phyloP scores from a whole-genome alignment of 2,888 invertebrate genomes.

The Tachystola acroxantha region DNA sequence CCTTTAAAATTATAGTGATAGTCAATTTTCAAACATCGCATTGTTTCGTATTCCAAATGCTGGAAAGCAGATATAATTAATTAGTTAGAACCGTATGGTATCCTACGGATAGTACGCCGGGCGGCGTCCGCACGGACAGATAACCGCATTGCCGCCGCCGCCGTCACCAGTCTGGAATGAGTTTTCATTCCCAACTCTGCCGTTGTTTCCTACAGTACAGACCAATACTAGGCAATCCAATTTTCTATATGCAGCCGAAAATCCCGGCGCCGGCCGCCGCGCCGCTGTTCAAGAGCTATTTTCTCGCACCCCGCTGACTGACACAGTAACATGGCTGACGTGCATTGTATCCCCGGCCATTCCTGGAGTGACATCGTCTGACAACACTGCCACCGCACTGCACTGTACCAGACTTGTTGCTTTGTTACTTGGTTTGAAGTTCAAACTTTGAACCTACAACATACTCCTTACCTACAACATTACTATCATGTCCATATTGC shows the following conservation, averaged over 20 bases:
- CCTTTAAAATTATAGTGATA: too few relatives aligned
- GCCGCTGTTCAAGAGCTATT: slow-evolving; percentile 36
- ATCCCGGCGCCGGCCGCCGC: slow-evolving; percentile 24
- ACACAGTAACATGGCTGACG: slow-evolving; percentile 33
- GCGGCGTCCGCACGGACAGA: too few relatives aligned
- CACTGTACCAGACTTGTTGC: slow-evolving; percentile 45
- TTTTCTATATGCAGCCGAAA: slow-evolving; percentile 51
- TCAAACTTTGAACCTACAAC: too few relatives aligned
- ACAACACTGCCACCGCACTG: slow-evolving; percentile 30
- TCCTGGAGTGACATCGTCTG: slow-evolving; percentile 38
- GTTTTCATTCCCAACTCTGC: slow-evolving; percentile 41
- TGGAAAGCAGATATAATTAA: too few relatives aligned
- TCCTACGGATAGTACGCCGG: neutral
- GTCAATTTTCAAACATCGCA: too few relatives aligned
- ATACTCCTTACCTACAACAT: too few relatives aligned
- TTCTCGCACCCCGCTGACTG: slow-evolving; percentile 33
- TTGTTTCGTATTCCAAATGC: too few relatives aligned
- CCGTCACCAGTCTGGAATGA: slow-evolving; percentile 23
- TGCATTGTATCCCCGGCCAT: slow-evolving; percentile 45
- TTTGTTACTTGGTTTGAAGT: slow-evolving; percentile 25
- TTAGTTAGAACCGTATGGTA: neutral
- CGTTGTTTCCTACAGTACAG: slow-evolving; percentile 33
- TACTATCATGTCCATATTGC: too few relatives aligned
- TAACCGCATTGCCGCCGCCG: neutral
- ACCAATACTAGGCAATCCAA: slow-evolving; percentile 54